Evolutionary conservation across 2,888 invertebrate species (phyloP), one percentile per base, ranked within the genome.

Genomic region (Dastarcus helophoroides): DNA sequence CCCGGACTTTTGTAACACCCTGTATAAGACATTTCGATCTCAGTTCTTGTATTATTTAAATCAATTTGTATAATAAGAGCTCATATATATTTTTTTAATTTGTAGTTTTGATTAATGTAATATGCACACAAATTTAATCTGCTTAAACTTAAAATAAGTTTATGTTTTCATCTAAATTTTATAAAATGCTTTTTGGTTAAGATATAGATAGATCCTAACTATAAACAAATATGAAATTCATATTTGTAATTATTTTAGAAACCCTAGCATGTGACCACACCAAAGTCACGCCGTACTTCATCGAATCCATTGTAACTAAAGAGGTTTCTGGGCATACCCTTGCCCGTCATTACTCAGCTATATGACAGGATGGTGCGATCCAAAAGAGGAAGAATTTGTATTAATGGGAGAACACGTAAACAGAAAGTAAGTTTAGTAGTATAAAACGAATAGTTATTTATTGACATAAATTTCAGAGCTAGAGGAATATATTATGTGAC

Each of bases 211-310:
- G 3, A 9, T 22, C 6, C 8, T 8, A 19, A 19, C 6, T 7
- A 19, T 19, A 19, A 19, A 7, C 6, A 7, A 8, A 19, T 19
- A 19, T 19, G 19, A 19, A 19, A 19, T 19, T 19, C 19, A 7
- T 19, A 19, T 6, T 8, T 19, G 19, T 8, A 19, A 19, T 19
- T 14, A 35, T 61, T 63, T 10, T 59, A 86, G 86, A 84, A 67
- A 86, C 86, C 0, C 62, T 88, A 36, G 81, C 88, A 14, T 88
- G 88, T 57, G 88, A 88, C 58, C 88, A 88, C 55, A 88, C 86
- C 4, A 85, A 84, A 64, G 88, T 88, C 36, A 86, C 88, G 2
- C 88, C 88, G 6, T 86, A 85, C 56, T 88, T 86, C 56, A 85
- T 88, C 42, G 88, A 88, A 59, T 88, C 86, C 1, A 86, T 88